Evolutionary conservation across 2,888 invertebrate genomes (phyloP), one percentile per base, ranked within the genome.

Genomic region (Alloplasta piceator): DNA sequence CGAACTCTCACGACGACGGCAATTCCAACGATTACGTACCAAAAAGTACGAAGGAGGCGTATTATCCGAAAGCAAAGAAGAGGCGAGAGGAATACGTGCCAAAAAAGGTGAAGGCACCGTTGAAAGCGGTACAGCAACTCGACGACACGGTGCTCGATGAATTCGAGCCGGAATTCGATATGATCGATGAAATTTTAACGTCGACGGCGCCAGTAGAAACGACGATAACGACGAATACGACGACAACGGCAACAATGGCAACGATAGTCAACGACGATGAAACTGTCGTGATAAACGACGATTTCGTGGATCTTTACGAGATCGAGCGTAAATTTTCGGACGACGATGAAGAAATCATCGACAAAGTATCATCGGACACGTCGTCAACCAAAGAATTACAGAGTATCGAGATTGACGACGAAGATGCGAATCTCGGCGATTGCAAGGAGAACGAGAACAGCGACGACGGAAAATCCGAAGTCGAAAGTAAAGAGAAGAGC

Each of bases 121-220:
- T 92, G n/a, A 91, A 91, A 66, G 85, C 83, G 6, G 83, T 86
- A 0, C 86, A 87, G 16, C 83, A 80, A 61, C 61, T 88, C 52
- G 89, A 86, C 0, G 86, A 92, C 26, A 90, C 91, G 46, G 85
- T 91, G 63, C 87, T 93, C 68, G 92, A 92, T 81, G 91, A 91
- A 68, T 89, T 93, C 60, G 87, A 91, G 4, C 87, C 86, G 7
- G 93, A 92, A 66, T 92, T 92, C 84, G 91, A 92, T 78, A 86
- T 92, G 75, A 91, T 93, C 61, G 93, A 93, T 84, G 93, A 93
- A 75, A 91, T 93, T 67, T 85, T 93, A 4, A 87, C 85, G 50
- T 80, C 87, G 41, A 68, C 83, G 14, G 80, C 83, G 14, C 52
- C 73, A 6, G 46, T 83, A 78, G 68, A 39, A 52, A 55, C 9